Evolutionary conservation across 2,113 vertebrate species (phyloP), one percentile per base, ranked within the genome.

Genomic region (Dendrocopos noguchii): DNA sequence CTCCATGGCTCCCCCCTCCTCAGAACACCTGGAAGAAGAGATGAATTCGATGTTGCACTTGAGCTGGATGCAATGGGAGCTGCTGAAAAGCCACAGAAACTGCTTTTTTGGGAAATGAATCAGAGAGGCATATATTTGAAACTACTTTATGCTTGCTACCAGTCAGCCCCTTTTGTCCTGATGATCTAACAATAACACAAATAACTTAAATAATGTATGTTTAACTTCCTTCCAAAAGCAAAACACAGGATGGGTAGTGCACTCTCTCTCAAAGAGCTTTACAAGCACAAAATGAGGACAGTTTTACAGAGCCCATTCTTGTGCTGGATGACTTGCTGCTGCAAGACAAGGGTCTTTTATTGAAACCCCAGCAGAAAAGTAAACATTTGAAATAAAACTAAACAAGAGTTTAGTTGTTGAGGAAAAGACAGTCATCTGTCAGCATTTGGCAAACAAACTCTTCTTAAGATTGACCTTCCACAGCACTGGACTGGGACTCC

Each of bases 311-410:
- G 29, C 73, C 70, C 65, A 52, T 90, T 95, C 85, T 90, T 91
- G 61, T 90, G 64, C 90, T 90, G 76, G 84, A 93, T 15, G 50
- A 74, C 87, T 94, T 77, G 89, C 65, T 89, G 34, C 67, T 57
- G 34, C 70, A 88, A 76, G 82, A 95, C 73, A 95, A 96, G 87
- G 73, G 80, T 55, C 91, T 96, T 93, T 95, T 91, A 94, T 91
- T 91, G 95, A 91, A 96, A 90, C 24, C 80, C 34, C 82, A 86
- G 80, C 61, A 70, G 85, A 88, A 94, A 76, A 91, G 91, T 95
- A 96, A 96, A 96, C 96, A 96, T 94, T 94, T 86, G 66, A 95
- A 94, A 91, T 91, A 86, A 95, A 95, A 63, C 91, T 95, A 94
- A 96, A 95, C 94, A 96, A 93, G 70, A 84, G 73, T 94, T 94